A percentile compares a stretch with the other conserved stretches of the same genome.
These are phyloP conservation scores for Channallabes apus DNA, from an alignment of 2,797 vertebrate species.

Conservation along the genomic window DNA sequence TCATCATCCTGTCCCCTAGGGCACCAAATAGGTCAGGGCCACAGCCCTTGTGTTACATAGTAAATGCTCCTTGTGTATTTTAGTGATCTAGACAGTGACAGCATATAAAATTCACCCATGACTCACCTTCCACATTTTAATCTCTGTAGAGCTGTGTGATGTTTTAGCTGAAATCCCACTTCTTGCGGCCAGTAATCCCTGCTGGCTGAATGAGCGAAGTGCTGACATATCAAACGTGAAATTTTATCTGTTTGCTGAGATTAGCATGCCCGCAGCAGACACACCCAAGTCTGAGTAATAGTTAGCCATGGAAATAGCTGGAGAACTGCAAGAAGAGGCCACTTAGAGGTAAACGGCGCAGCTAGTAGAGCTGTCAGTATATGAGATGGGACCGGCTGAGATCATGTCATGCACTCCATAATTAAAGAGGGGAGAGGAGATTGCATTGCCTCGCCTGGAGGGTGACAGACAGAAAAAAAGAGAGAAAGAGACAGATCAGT, in stretches of 20 bases:
- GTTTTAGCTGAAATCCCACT: conserved; percentile 55
- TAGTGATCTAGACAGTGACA: conserved; percentile 19
- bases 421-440: conserved; percentile 66
- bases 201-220: conserved; percentile 59
- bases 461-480: conserved; percentile 31
- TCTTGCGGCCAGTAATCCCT: conserved; percentile 51
- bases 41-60: background rate
- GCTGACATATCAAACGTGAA: conserved; percentile 66
- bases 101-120: conserved; percentile 30
- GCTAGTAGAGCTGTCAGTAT: conserved; percentile 65
- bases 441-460: conserved; percentile 49
- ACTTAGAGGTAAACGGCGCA: conserved; percentile 65
- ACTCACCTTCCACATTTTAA: conserved; percentile 42
- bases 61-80: conserved; percentile 7
- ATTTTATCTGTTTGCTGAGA: conserved; percentile 61
- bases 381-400: conserved; percentile 62
- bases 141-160: conserved; percentile 44
- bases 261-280: conserved; percentile 40
- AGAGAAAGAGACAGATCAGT: conserved; percentile 23
- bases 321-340: conserved; percentile 58
- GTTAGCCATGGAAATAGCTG: conserved; percentile 66
- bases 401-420: conserved; percentile 63
- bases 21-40: background rate
- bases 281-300: conserved; percentile 58
- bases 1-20: background rate